Evolutionary conservation across 1,140 invertebrate genomes (phyloP), one percentile per base, ranked within the genome.

Genomic region (Drosophila bipectinata): DNA sequence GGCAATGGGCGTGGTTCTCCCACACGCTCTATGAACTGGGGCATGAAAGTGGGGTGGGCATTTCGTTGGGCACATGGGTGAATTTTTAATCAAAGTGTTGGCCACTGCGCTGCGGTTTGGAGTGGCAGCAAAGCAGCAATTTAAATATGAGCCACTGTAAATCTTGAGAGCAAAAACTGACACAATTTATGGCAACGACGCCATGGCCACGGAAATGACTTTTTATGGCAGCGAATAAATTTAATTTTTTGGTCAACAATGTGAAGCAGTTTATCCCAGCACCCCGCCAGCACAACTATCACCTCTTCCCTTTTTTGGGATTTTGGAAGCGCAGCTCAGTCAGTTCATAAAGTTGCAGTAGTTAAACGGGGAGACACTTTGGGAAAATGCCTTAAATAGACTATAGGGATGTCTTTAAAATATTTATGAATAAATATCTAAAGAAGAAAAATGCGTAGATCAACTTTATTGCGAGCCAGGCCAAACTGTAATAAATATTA

Each of bases 191-290:
- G 76, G 84, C 83, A 77, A 73, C 67, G 44, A 69, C 32, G 66
- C 51, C 66, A 69, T 32, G 64, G 72, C 75, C 76, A 77, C 83
- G 83, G 83, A 88, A 88, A 83, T 88, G 79, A 88, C 83, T 88
- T 88, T 88, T 88, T 83, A 88, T 88, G 79, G 79, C 79, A 72
- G 76, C 60, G 72, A 88, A 88, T 88, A 88, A 88, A 88, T 88
- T 88, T 88, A 88, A 88, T 88, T 88, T 88, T 77, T 88, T 83
- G 83, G 83, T 88, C 83, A 88, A 88, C 83, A 88, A 88, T 83
- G 79, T 88, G 72, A 58, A 79, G 68, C 68, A 57, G 57, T 30
- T 60, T 47, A 24, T 53, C 66, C 26, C 26, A 15, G 14, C 15
- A 28, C 24, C 15, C 32, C 4, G 4, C 28, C 34, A n/a, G 34